Evolutionary conservation across 1,140 invertebrate genomes (phyloP).

Genomic region (Plectrocnemia conspersa): DNA sequence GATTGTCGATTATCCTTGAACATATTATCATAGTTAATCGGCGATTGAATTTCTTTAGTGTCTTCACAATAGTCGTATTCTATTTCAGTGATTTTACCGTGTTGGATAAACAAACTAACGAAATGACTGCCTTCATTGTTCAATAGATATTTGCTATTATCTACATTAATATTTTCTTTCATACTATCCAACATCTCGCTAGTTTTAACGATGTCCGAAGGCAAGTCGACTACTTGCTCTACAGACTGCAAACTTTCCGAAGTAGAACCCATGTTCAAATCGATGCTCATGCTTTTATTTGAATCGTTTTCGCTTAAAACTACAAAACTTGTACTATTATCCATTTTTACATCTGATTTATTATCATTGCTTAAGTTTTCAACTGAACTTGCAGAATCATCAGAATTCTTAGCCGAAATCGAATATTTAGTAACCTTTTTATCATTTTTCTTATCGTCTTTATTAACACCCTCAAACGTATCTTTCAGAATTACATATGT

Average conservation of each 20-base stretch:
- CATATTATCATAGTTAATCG: slow-evolving; percentile 28
- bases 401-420: too few relatives aligned
- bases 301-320: slow-evolving; percentile 20
- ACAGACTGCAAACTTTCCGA: slow-evolving; percentile 8
- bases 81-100: slow-evolving; percentile 18
- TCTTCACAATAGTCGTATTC: slow-evolving; percentile 35
- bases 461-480: too few relatives aligned
- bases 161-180: neutral
- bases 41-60: slow-evolving; percentile 33
- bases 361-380: too few relatives aligned
- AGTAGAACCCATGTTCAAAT: slow-evolving; percentile 11
- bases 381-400: too few relatives aligned
- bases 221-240: neutral
- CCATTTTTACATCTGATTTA: neutral
- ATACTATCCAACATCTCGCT: neutral
- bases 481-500: too few relatives aligned
- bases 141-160: slow-evolving; percentile 11
- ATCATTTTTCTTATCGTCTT: too few relatives aligned
- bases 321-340: slow-evolving; percentile 14
- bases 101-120: slow-evolving; percentile 29
- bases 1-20: slow-evolving; percentile 30
- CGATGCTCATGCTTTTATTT: slow-evolving; percentile 13
- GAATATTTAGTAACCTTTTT: too few relatives aligned
- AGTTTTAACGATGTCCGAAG: neutral
- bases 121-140: neutral